Evolutionary conservation across 2,113 vertebrate species (phyloP).

Genomic region (Ploceus nigricollis): DNA sequence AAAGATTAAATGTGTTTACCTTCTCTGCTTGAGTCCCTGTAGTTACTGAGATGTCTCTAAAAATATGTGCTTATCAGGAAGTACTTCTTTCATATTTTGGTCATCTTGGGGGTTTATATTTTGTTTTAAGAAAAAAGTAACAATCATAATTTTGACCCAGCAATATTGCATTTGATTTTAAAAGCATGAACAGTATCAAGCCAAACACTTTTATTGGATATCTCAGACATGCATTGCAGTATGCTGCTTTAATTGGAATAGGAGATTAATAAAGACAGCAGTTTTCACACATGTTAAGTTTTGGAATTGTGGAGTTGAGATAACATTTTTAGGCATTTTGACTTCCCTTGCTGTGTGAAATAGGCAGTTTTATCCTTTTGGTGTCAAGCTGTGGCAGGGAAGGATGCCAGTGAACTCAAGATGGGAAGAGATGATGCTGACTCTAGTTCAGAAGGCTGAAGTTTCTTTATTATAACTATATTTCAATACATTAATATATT

Average conservation of each 20-base stretch:
- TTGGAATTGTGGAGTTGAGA: neutral
- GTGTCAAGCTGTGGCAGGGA: neutral
- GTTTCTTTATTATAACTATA: no score
- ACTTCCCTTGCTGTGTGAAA: neutral
- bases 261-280: neutral
- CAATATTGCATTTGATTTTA: neutral
- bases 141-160: neutral
- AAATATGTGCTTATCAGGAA: neutral
- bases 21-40: neutral
- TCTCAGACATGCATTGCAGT: neutral
- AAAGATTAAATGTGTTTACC: neutral
- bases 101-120: neutral
- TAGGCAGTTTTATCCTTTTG: neutral
- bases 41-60: neutral
- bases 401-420: no score
- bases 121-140: neutral
- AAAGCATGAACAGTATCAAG: neutral
- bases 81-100: neutral
- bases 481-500: no score
- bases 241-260: neutral
- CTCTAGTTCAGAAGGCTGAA: no score
- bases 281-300: neutral
- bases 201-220: fast-evolving
- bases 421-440: no score
- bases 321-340: neutral